Evolutionary conservation across 2,797 vertebrate genomes (phyloP), one percentile per base, ranked within the genome.

Genomic region (Clangula hyemalis): DNA sequence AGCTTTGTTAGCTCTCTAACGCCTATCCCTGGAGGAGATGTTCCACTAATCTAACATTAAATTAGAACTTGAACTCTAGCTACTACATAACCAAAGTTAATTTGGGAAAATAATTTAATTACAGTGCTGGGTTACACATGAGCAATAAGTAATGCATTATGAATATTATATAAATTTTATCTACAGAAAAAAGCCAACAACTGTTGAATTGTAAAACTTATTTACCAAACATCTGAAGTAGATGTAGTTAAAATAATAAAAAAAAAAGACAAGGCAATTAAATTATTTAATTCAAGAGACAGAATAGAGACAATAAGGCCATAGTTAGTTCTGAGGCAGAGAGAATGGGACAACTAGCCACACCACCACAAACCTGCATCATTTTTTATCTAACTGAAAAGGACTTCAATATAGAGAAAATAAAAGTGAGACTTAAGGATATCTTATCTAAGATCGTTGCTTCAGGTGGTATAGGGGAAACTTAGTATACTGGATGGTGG

Each of bases 71-170:
- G 75, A 96, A 96, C 89, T 81, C 20, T 85, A 96, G 89, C 83
- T 89, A 95, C 97, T 93, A 96, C 73, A 91, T 53, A 93, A 69
- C 45, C 78, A 91, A 95, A 97, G 90, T 91, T 97, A 92, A 97
- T 96, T 97, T 94, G 85, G 56, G 84, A 97, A 97, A 97, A 97
- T 97, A 96, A 97, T 96, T 96, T 96, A 94, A 97, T 97, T 96
- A 93, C 62, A 78, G 28, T 81, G 43, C 41, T 94, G 54, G 38
- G 77, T 60, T 77, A 93, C 64, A 95, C 51, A 78, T 47, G 70
- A 95, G 72, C 73, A 93, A 92, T 82, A 96, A 86, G n/a, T 85
- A 95, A 94, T 82, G 58, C 74, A 86, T 95, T 94, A 87, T 95
- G 85, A 96, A 87, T 96, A 89, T 87, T 81, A 75, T 86, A 95